phyloP scores from a whole-genome alignment of 2,113 vertebrate genomes.

The Engraulis encrasicolus region DNA sequence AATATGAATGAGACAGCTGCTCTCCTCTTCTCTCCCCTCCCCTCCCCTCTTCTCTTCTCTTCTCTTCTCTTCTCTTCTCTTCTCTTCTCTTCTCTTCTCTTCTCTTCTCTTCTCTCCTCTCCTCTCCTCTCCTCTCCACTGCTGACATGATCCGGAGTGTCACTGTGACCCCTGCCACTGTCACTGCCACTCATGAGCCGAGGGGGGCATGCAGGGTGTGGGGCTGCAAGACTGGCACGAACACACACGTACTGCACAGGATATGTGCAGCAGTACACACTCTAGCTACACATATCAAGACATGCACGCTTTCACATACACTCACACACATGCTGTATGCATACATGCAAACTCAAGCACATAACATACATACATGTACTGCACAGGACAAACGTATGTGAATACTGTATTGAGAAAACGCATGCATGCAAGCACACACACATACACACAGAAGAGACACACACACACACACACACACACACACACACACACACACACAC shows the following conservation, averaged over 20 bases:
- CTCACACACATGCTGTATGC: slow-evolving; percentile 4
- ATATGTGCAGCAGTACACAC: no score
- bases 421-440: no score
- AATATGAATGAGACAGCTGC: slow-evolving; percentile 66
- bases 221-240: neutral
- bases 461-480: neutral
- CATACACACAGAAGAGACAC: no score
- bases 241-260: slow-evolving; percentile 13
- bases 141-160: slow-evolving; percentile 63
- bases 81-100: no score
- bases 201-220: slow-evolving; percentile 34
- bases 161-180: slow-evolving; percentile 42
- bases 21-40: no score
- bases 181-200: slow-evolving; percentile 28
- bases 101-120: no score
- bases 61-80: no score
- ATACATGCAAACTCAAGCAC: neutral
- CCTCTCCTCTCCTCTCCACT: no score
- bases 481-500: slow-evolving; percentile 3
- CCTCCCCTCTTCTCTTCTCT: no score
- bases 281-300: neutral
- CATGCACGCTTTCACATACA: slow-evolving; percentile 15
- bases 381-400: no score
- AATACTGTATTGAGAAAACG: no score
- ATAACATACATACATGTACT: neutral